Conservation (phyloP, 2,888 invertebrate genomes). For the Agrilus mali region DNA sequence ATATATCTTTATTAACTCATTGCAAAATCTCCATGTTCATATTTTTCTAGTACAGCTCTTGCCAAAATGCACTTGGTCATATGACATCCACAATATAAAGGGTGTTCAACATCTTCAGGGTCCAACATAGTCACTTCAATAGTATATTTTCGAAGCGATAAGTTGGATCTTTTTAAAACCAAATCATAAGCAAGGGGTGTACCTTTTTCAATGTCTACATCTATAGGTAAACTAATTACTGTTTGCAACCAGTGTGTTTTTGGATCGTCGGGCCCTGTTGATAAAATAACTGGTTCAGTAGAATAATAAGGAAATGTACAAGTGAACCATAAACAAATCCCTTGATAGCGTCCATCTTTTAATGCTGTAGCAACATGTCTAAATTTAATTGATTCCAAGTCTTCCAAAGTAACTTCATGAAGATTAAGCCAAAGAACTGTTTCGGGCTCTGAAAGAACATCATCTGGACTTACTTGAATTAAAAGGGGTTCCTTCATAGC, state of each 20-base stretch:
- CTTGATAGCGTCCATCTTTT: constrained; percentile 52
- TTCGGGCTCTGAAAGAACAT: constrained; percentile 52
- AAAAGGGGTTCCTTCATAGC: constrained; percentile 58
- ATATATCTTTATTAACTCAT: no score
- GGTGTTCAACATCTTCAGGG: constrained; percentile 55
- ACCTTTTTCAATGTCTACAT: constrained; percentile 41
- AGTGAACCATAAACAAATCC: constrained; percentile 71
- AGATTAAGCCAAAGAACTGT: constrained; percentile 58
- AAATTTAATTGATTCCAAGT: constrained; percentile 46
- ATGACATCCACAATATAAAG: constrained; percentile 64
- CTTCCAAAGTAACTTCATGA: constrained; percentile 42
- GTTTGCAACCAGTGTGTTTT: constrained; percentile 67
- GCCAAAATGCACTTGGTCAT: constrained; percentile 68
- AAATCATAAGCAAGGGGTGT: constrained; percentile 61
- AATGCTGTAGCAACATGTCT: constrained; percentile 48
- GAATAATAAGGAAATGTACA: constrained; percentile 52
- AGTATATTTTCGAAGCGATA: constrained; percentile 49
- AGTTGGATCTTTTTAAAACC: constrained; percentile 40
- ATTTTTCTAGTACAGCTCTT: constrained; percentile 45
- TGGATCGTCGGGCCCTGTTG: constrained; percentile 43
- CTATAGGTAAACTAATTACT: constrained; percentile 58
- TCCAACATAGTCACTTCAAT: constrained; percentile 59
- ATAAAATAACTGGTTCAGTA: constrained; percentile 33
- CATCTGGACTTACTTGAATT: constrained; percentile 38
- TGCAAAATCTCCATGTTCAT: constrained; percentile 20